phyloP scores from a whole-genome alignment of 2,113 vertebrate species.

The Benitochromis conjunctus region DNA sequence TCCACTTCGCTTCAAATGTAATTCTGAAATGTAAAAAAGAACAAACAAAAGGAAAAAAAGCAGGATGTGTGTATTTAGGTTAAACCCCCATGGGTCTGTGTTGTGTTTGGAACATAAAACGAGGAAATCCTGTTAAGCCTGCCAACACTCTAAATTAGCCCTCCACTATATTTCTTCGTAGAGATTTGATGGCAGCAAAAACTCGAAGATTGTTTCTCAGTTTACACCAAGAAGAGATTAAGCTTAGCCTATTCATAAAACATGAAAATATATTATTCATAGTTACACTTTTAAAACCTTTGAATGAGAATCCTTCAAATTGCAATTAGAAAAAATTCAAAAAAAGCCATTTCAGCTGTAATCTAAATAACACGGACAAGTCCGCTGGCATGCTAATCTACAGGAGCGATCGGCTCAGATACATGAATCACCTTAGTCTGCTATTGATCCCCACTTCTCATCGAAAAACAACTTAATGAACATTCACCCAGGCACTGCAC shows the following conservation, averaged over 20 bases:
- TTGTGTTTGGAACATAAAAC: conserved; percentile 27
- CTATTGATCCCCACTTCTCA: conserved; percentile 62
- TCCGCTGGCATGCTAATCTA: conserved; percentile 38
- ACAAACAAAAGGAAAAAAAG: neutral
- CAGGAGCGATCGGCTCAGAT: conserved; percentile 26
- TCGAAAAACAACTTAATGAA: conserved; percentile 76
- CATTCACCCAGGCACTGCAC: conserved; percentile 62
- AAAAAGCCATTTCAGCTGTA: neutral
- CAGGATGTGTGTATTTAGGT: conserved; percentile 6
- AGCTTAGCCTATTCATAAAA: neutral
- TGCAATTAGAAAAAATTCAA: neutral
- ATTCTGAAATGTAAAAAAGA: neutral
- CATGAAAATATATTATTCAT: neutral
- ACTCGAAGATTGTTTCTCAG: neutral
- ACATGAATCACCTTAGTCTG: conserved; percentile 53
- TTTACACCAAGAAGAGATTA: neutral
- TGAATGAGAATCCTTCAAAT: conserved; percentile 6
- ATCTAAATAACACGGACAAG: neutral
- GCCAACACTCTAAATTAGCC: conserved; percentile 28
- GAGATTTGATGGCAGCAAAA: neutral
- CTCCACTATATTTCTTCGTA: conserved; percentile 14
- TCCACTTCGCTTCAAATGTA: conserved; percentile 46
- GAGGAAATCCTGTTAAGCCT: conserved; percentile 17
- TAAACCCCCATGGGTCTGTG: neutral
- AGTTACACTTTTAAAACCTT: neutral